Evolutionary conservation across 2,113 vertebrate genomes (phyloP), one percentile per base, ranked within the genome.

Genomic region (Pterocles gutturalis): DNA sequence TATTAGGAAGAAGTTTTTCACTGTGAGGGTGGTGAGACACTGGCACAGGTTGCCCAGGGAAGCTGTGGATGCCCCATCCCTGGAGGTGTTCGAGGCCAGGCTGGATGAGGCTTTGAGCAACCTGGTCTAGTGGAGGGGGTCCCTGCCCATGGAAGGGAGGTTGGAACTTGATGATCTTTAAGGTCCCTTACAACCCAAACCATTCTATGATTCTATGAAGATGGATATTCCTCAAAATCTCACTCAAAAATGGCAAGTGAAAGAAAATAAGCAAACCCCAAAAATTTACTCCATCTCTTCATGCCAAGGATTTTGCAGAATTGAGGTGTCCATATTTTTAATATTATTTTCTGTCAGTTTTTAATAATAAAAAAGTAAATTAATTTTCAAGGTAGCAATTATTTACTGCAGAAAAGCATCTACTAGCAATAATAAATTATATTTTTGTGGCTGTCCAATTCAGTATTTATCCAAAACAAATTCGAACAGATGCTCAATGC

Each of bases 321-420:
- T 45, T 21, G 28, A 87, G n/a, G 14, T 83, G n/a, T 82, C 29
- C 28, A 51, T 65, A 83, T 24, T 21, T 81, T 93, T 89, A 65
- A 51, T 67, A 82, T 82, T 89, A 58, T 69, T 84, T 12, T 69
- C 31, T 54, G 57, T 54, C 41, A 36, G 8, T 17, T 96, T 93
- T 93, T 87, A 92, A 55, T 83, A 78, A 70, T 64, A 58, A 86
- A 90, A 95, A 85, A 77, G 29, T 75, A 93, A 29, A 91, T 89
- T 77, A 62, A 67, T 95, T 96, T 94, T 76, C 53, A 67, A 45
- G 16, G 9, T 88, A 95, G 51, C 13, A 91, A 41, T 71, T 92
- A 70, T 95, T 96, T 93, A 66, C 48, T 13, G 3, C 28, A 72
- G 73, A 72, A 87, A 84, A 79, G 4, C 36, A 85, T 83, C 73